A percentile compares a stretch with the other conserved stretches of the same genome.
Evolutionary conservation across 2,888 invertebrate genomes (phyloP).

Genomic region (Bellardia bayeri): DNA sequence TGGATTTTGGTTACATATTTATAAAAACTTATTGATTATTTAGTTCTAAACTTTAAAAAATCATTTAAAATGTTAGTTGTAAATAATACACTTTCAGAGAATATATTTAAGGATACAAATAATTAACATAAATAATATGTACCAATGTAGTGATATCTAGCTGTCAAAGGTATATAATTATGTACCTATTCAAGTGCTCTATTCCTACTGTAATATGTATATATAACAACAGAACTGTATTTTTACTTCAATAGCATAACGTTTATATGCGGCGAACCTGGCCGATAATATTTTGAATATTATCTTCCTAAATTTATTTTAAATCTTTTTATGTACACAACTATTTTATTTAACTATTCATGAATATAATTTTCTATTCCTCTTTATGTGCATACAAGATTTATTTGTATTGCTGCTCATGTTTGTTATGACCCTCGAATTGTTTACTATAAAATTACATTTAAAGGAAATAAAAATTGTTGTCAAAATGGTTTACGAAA

Average conservation of each 20-base stretch:
- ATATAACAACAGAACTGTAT: background rate
- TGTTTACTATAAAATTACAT: slow-evolving; percentile 62
- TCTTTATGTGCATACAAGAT: slow-evolving; percentile 29
- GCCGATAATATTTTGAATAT: background rate
- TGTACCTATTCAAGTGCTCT: no score
- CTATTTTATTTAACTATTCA: slow-evolving; percentile 14
- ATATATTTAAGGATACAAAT: no score
- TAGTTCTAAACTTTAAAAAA: no score
- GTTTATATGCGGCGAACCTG: background rate
- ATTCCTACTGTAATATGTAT: no score
- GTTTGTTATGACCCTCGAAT: slow-evolving; percentile 58
- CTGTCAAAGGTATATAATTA: no score
- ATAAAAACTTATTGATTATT: no score
- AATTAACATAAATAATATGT: no score
- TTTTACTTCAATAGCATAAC: background rate
- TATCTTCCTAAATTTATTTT: background rate
- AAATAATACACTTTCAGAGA: no score
- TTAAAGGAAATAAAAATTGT: slow-evolving; percentile 69
- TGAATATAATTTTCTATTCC: slow-evolving; percentile 42
- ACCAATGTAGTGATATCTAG: no score
- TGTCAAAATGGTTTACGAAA: slow-evolving; percentile 67
- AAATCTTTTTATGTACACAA: slow-evolving; percentile 2
- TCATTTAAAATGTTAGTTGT: no score
- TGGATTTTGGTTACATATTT: no score
- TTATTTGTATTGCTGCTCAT: slow-evolving; percentile 10